Evolutionary conservation across 2,888 invertebrate genomes (phyloP).

Genomic region (Drosophila hawaiiensis): DNA sequence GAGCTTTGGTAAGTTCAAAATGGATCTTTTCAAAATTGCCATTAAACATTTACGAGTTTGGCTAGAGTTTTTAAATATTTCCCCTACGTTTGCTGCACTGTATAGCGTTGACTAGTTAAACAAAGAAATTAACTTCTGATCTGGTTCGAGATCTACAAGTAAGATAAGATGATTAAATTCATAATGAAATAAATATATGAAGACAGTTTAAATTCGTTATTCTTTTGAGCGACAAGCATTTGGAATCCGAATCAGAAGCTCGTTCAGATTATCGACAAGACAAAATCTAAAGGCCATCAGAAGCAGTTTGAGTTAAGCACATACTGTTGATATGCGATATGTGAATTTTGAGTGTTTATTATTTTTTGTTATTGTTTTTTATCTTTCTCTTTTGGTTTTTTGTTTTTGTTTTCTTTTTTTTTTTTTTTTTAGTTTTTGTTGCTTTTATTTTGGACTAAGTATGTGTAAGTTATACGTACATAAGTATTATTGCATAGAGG

Average conservation of each 20-base stretch:
- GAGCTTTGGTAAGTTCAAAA: neutral
- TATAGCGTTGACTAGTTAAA: neutral
- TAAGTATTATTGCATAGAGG: slow-evolving; percentile 30
- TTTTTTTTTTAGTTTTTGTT: neutral
- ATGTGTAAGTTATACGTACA: slow-evolving; percentile 33
- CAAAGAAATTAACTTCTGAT: neutral
- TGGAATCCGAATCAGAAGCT: slow-evolving; percentile 45
- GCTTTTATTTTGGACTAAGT: slow-evolving; percentile 31
- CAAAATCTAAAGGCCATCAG: slow-evolving; percentile 29
- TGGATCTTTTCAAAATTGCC: slow-evolving; percentile 4
- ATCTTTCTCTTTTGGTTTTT: neutral
- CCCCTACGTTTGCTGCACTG: neutral
- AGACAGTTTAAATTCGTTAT: slow-evolving; percentile 28
- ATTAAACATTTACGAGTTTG: neutral
- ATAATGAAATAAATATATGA: slow-evolving; percentile 6
- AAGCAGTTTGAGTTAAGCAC: slow-evolving; percentile 34
- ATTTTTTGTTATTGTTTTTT: slow-evolving; percentile 1
- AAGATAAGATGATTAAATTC: neutral
- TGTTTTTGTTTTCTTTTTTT: too few species aligned
- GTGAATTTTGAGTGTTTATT: slow-evolving; percentile 46
- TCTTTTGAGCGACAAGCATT: slow-evolving; percentile 13
- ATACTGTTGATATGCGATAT: slow-evolving; percentile 56
- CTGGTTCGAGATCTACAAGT: neutral
- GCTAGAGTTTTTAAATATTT: neutral
- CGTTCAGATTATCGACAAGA: slow-evolving; percentile 12